phyloP scores from a whole-genome alignment of 2,113 vertebrate species.

The Noctilio leporinus region DNA sequence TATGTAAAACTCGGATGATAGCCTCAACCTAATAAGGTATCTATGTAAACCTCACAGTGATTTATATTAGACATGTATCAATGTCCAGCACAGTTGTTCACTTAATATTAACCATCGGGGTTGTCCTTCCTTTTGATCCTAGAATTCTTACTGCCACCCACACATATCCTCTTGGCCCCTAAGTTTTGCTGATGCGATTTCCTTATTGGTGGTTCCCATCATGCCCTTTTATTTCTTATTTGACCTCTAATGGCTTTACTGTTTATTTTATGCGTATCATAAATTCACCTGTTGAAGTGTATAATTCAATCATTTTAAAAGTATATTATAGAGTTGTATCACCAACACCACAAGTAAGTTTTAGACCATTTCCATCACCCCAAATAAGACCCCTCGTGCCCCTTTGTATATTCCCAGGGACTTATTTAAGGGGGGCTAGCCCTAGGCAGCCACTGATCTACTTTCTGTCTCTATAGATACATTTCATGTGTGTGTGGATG shows the following conservation, averaged over 20 bases:
- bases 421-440: background rate
- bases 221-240: background rate
- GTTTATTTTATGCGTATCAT: background rate
- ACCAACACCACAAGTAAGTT: background rate
- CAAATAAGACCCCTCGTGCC: background rate
- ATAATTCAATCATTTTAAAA: background rate
- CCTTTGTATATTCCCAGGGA: background rate
- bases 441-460: background rate
- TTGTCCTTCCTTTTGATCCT: background rate
- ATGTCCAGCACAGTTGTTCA: background rate
- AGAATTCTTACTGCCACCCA: background rate
- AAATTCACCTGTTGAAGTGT: background rate
- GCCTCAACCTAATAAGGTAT: background rate
- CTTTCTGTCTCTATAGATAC: background rate
- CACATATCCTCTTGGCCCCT: background rate
- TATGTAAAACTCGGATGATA: background rate
- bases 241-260: background rate
- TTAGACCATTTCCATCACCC: background rate
- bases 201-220: background rate
- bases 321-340: background rate
- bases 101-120: background rate
- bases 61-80: background rate
- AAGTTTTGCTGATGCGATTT: background rate
- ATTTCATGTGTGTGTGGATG: background rate
- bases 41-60: background rate